Evolutionary conservation across 2,113 vertebrate genomes (phyloP).

Genomic region (Cyanoramphus novaezelandiae): DNA sequence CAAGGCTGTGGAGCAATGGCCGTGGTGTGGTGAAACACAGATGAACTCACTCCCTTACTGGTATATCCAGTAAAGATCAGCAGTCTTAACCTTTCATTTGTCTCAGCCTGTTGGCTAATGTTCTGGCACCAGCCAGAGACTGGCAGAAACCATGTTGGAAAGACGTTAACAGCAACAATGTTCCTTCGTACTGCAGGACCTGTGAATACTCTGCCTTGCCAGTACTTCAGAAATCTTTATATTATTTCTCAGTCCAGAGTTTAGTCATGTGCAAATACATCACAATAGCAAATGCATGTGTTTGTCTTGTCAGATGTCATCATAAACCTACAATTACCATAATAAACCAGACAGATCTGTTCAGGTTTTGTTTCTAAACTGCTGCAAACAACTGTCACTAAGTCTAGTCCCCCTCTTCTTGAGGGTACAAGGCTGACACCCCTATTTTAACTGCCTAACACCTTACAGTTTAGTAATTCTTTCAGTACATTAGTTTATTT

Average conservation of each 20-base stretch:
- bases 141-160: neutral
- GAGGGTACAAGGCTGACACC: neutral
- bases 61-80: neutral
- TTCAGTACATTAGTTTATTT: neutral
- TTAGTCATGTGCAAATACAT: neutral
- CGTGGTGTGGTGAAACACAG: neutral
- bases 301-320: neutral
- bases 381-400: neutral
- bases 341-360: neutral
- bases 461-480: neutral
- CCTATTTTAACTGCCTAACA: neutral
- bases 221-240: neutral
- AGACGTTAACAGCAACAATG: neutral
- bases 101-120: neutral
- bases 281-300: neutral
- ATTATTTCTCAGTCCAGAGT: neutral
- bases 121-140: neutral
- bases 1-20: conserved; percentile 7
- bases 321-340: neutral
- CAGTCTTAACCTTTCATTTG: neutral
- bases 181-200: neutral
- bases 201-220: neutral
- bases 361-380: neutral
- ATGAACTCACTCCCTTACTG: neutral
- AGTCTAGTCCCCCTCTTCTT: neutral